phyloP scores from a whole-genome alignment of 2,797 vertebrate genomes.

The Acanthopagrus latus region DNA sequence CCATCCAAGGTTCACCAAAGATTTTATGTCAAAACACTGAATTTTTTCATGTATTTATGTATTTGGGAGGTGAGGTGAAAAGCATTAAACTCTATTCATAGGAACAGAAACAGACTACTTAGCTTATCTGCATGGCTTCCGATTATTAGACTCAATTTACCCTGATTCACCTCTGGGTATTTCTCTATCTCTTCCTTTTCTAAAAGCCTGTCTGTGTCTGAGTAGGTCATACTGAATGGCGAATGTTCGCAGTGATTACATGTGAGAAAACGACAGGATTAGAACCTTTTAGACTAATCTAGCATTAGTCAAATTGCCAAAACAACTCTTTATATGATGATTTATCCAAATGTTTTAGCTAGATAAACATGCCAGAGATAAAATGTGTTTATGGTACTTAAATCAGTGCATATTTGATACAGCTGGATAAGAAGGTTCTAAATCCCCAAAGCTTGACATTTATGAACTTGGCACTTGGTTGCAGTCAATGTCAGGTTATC shows the following conservation, averaged over 20 bases:
- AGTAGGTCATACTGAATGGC: conserved; percentile 19
- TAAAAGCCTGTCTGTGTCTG: conserved; percentile 38
- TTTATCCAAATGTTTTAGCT: conserved; percentile 47
- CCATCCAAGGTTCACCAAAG: background rate
- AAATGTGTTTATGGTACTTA: conserved; percentile 56
- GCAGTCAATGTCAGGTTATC: conserved; percentile 33
- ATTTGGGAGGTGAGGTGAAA: background rate
- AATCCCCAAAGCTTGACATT: conserved; percentile 59
- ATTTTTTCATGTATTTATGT: conserved; percentile 2
- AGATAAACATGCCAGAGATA: conserved; percentile 48
- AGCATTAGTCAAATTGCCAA: conserved; percentile 65
- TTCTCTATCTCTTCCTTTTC: conserved; percentile 58
- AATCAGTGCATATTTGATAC: conserved; percentile 46
- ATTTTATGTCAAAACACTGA: background rate
- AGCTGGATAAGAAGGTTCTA: conserved; percentile 58
- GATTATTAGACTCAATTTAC: conserved; percentile 46
- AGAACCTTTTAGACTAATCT: conserved; percentile 68
- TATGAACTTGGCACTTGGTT: conserved; percentile 22
- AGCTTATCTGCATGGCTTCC: conserved; percentile 52
- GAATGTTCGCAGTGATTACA: conserved; percentile 46
- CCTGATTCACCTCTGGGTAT: conserved; percentile 28
- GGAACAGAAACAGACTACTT: conserved; percentile 43
- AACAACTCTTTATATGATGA: conserved; percentile 53
- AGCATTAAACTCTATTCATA: conserved; percentile 20
- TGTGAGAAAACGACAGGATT: conserved; percentile 41